Conservation (phyloP, 1,140 invertebrate genomes). For the Teleogryllus occipitalis region DNA sequence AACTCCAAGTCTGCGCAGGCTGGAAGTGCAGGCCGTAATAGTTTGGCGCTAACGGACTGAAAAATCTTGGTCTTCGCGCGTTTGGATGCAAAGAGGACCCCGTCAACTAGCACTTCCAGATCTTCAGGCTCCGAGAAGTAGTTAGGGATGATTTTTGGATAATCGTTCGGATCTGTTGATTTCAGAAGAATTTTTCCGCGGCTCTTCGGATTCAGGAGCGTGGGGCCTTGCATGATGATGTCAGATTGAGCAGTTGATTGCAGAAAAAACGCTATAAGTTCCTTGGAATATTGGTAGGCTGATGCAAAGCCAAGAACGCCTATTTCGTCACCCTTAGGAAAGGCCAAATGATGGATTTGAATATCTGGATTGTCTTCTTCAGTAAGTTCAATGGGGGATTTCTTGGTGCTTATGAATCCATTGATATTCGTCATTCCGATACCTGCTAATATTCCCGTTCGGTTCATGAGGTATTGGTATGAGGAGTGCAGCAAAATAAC, state of each 20-base stretch:
- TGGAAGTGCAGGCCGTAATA: conserved; percentile 31
- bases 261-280: background rate
- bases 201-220: conserved; percentile 33
- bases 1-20: conserved; percentile 39
- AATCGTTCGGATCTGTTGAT: conserved; percentile 37
- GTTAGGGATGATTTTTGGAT: conserved; percentile 44
- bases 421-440: conserved; percentile 10
- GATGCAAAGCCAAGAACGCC: background rate
- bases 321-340: background rate
- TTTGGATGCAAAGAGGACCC: conserved; percentile 17
- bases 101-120: conserved; percentile 30
- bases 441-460: conserved; percentile 17
- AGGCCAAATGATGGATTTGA: conserved; percentile 42
- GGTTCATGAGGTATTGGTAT: conserved; percentile 20
- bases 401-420: conserved; percentile 17
- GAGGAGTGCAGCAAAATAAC: background rate
- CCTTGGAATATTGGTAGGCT: background rate
- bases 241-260: conserved; percentile 29
- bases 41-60: conserved; percentile 29
- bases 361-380: conserved; percentile 41
- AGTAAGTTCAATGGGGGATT: background rate
- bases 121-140: conserved; percentile 34
- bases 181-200: conserved; percentile 34
- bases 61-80: conserved; percentile 31
- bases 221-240: conserved; percentile 29